A percentile compares a stretch with the other conserved stretches of the same genome.
phyloP scores from a whole-genome alignment of 2,888 invertebrate genomes.

The Nowickia ferox region DNA sequence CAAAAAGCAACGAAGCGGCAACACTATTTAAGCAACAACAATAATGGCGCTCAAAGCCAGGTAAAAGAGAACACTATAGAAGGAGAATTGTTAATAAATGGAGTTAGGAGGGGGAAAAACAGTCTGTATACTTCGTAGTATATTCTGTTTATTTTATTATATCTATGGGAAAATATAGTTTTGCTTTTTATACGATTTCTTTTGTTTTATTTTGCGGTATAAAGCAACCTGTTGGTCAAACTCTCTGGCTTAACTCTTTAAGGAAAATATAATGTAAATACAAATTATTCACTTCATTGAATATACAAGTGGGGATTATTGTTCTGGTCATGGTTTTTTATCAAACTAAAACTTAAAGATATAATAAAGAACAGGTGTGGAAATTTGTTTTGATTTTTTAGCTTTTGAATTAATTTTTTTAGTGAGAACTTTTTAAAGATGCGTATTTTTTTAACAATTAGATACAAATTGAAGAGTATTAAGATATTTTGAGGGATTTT shows the following conservation, averaged over 20 bases:
- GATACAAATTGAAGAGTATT: background rate
- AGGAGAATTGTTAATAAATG: background rate
- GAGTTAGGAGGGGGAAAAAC: constrained; percentile 8
- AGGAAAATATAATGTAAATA: constrained; percentile 34
- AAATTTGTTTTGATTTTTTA: constrained; percentile 8
- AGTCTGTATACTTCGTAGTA: constrained; percentile 28
- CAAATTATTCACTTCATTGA: constrained; percentile 55
- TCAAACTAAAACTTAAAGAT: constrained; percentile 5
- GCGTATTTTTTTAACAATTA: background rate
- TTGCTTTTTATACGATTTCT: background rate
- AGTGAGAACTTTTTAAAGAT: background rate
- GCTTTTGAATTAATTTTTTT: background rate
- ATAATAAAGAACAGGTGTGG: constrained; percentile 58
- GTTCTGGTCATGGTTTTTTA: constrained; percentile 49
- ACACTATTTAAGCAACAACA: background rate
- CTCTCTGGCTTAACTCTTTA: constrained; percentile 31
- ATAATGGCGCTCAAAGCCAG: background rate
- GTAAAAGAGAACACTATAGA: background rate
- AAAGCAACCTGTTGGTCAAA: constrained; percentile 47
- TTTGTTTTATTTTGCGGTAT: background rate
- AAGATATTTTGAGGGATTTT: constrained; percentile 8
- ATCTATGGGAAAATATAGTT: background rate
- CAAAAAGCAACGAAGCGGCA: background rate
- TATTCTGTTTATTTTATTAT: constrained; percentile 18
- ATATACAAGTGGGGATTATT: constrained; percentile 26